Percentiles rank a stretch among this genome's conserved stretches.
Conservation (phyloP, 2,113 vertebrate species). For the Dicentrarchus labrax region DNA sequence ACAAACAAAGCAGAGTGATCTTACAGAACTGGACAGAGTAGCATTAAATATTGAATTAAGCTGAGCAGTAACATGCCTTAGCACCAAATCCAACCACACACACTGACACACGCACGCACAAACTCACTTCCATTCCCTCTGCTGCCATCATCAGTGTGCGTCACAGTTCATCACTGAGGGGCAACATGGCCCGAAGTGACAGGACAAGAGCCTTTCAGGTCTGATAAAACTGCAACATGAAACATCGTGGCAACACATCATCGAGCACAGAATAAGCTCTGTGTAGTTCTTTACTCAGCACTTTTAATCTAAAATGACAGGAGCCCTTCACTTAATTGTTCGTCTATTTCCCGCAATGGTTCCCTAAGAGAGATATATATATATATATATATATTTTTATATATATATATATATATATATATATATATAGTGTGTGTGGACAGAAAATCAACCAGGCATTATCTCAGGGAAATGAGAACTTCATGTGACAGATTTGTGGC, state of each 20-base stretch:
- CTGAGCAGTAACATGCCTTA: background rate
- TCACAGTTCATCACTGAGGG: conserved; percentile 23
- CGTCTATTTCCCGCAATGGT: background rate
- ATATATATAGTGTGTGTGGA: background rate
- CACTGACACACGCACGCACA: conserved; percentile 2
- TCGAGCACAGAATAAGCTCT: background rate
- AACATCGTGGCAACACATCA: conserved; percentile 5
- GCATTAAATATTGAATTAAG: conserved; percentile 37
- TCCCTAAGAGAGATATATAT: no score
- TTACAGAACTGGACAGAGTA: conserved; percentile 15
- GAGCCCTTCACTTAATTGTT: conserved; percentile 19
- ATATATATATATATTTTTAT: background rate
- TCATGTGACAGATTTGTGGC: conserved; percentile 53
- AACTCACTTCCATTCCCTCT: background rate
- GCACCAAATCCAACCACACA: conserved; percentile 10
- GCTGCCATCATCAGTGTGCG: conserved; percentile 2
- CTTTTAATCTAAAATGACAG: conserved; percentile 48
- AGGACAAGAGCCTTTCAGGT: conserved; percentile 46
- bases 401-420: no score
- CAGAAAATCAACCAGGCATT: conserved; percentile 35
- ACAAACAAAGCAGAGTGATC: conserved; percentile 14
- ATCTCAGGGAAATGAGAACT: conserved; percentile 40
- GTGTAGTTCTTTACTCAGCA: background rate
- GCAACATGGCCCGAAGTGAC: conserved; percentile 25
- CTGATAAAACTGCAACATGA: conserved; percentile 28